Conservation (phyloP, 1,140 invertebrate genomes). For the Drosophila mayri region DNA sequence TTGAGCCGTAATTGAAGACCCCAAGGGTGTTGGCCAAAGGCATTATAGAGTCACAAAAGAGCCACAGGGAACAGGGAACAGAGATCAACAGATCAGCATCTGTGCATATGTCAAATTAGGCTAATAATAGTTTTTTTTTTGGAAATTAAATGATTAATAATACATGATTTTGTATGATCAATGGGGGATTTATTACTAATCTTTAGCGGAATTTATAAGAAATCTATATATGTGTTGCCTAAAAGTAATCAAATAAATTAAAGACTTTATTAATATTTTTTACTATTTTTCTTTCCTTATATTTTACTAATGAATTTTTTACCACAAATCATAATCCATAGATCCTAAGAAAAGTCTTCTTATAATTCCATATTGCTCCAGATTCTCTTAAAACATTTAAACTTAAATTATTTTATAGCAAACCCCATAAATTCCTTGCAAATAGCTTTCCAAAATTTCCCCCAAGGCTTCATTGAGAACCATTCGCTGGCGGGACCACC, state of each 20-base stretch:
- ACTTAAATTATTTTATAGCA: background rate
- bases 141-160: background rate
- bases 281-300: too few species aligned
- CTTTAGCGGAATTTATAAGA: background rate
- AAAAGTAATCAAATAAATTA: too few species aligned
- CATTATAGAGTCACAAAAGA: constrained; percentile 4
- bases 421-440: background rate
- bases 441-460: background rate
- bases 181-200: background rate
- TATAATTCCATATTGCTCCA: background rate
- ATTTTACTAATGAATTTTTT: too few species aligned
- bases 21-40: constrained; percentile 10
- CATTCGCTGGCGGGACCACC: background rate
- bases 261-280: too few species aligned
- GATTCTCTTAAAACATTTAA: background rate
- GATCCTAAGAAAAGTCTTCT: background rate
- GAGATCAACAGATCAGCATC: constrained; percentile 34
- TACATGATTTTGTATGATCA: background rate
- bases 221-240: too few species aligned
- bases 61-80: background rate
- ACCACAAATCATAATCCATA: too few species aligned
- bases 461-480: background rate
- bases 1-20: constrained; percentile 75
- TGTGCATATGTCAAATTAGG: constrained; percentile 32
- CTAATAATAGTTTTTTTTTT: background rate